Evolutionary conservation across 1,140 invertebrate species (phyloP).

Genomic region (Zelostemma sp.): DNA sequence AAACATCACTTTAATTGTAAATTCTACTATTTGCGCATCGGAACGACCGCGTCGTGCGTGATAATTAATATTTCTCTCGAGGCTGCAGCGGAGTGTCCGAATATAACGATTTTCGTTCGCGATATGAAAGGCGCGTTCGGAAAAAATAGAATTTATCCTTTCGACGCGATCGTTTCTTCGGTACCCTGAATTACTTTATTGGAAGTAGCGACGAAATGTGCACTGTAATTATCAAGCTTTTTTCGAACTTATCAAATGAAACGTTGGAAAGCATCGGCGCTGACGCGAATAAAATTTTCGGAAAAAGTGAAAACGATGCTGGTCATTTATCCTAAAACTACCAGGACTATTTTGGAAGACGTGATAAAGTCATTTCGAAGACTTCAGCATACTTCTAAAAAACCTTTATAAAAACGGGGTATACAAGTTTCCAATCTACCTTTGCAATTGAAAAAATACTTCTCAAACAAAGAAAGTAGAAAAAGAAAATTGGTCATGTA

Average conservation of each 20-base stretch:
- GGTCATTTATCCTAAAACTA: constrained; percentile 22
- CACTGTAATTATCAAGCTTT: too few relatives aligned
- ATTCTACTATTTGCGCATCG: too few relatives aligned
- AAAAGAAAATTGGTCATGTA: constrained; percentile 11
- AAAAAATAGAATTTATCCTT: constrained; percentile 1
- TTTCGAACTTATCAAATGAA: not conserved
- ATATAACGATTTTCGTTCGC: too few relatives aligned
- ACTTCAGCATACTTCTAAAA: constrained; percentile 13
- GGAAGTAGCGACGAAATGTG: not conserved
- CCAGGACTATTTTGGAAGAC: constrained; percentile 31
- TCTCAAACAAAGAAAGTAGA: not conserved
- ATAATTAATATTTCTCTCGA: too few relatives aligned
- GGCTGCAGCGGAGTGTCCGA: too few relatives aligned
- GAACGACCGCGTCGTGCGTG: too few relatives aligned
- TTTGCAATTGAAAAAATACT: not conserved
- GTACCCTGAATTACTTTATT: constrained; percentile 22
- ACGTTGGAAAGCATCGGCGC: not conserved
- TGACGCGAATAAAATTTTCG: not conserved
- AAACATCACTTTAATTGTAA: constrained; percentile 16
- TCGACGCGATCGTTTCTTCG: constrained; percentile 28
- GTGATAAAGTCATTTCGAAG: constrained; percentile 25
- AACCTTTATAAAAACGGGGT: not conserved
- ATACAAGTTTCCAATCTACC: constrained; percentile 13
- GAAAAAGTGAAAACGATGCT: not conserved
- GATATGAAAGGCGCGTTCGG: too few relatives aligned